Base-by-base conservation (phyloP, 2,113 vertebrate species). In the Uria lomvia region DNA sequence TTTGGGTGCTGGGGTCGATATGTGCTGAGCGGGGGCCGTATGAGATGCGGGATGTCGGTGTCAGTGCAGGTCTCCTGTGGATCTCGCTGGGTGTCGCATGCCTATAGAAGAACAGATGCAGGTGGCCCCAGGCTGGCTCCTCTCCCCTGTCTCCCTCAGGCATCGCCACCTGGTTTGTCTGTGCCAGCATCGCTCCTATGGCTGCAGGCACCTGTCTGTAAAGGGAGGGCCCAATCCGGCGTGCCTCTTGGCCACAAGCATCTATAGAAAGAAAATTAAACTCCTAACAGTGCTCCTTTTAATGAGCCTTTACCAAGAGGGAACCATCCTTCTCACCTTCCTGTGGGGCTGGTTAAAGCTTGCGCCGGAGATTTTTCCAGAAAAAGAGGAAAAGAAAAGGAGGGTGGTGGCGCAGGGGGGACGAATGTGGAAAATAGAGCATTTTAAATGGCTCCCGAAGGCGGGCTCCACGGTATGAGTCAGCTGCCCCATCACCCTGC, bases 161-260 rank as follows among this genome's bases (percentile, higher is more conserved):
- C 55, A 36, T 74, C 9, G 8, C 5, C 22, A 50, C 32, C 19
- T 5, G 2, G 38, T 10, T 6, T 63, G 30, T 36, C 58, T 29
- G 17, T 3, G 8, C 18, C 3, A 2, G 14, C 38, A 55, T 42
- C 5, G 0, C 40, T 40, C 2, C 1, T 29, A 18, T 0, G 5
- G 32, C 38, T 81, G 34, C 3, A 1, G 32, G 12, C 45, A 74
- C 30, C 30, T 88, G 30, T 53, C 16, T 74, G 70, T 62, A 58
- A 50, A 67, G 2, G 32, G 32, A 87, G 17, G 4, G 8, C 27
- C 14, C 34, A 22, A 11, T 43, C 40, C 66, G 36, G 11, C 1
- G 0, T 59, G 12, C 50, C 91, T 66, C 23, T 36, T 63, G 32
- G 18, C n/a, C 58, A 38, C 13, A 40, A 53, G 45, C 66, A 24